Percentiles rank a stretch among this genome's conserved stretches.
phyloP scores from a whole-genome alignment of 2,797 vertebrate genomes.

The Propithecus perrieri region DNA sequence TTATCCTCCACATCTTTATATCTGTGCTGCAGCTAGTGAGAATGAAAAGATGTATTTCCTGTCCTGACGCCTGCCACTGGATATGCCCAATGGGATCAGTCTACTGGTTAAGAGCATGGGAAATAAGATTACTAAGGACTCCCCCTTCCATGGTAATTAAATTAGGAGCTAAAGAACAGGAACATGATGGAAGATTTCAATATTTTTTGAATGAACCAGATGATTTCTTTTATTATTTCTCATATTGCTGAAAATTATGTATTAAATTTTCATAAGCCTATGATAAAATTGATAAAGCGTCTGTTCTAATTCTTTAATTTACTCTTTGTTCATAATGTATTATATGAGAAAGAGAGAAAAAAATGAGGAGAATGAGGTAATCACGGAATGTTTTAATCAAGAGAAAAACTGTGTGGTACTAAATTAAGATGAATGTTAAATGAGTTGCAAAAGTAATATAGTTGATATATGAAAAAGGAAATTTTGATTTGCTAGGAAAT shows the following conservation, averaged over 20 bases:
- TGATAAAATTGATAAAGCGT: background rate
- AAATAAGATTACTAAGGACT: background rate
- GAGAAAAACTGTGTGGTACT: background rate
- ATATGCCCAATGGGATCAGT: background rate
- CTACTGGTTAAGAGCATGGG: background rate
- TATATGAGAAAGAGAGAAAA: background rate
- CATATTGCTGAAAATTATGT: background rate
- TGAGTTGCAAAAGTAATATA: background rate
- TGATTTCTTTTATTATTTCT: background rate
- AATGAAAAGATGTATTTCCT: background rate
- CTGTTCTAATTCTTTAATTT: constrained; percentile 17
- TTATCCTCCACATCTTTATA: background rate
- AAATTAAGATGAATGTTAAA: constrained; percentile 3
- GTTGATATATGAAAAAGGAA: background rate
- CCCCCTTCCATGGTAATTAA: background rate
- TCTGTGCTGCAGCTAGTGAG: background rate
- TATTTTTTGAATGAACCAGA: background rate
- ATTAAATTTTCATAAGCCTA: background rate
- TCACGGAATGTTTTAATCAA: background rate
- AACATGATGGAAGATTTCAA: background rate
- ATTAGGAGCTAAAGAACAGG: background rate
- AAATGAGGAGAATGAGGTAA: background rate
- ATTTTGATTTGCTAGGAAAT: background rate
- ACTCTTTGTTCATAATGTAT: background rate
- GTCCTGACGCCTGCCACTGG: background rate